Percentiles rank a stretch among this genome's conserved stretches.
phyloP scores from a whole-genome alignment of 2,888 invertebrate genomes.

The Rhopalosiphum nymphaeae region DNA sequence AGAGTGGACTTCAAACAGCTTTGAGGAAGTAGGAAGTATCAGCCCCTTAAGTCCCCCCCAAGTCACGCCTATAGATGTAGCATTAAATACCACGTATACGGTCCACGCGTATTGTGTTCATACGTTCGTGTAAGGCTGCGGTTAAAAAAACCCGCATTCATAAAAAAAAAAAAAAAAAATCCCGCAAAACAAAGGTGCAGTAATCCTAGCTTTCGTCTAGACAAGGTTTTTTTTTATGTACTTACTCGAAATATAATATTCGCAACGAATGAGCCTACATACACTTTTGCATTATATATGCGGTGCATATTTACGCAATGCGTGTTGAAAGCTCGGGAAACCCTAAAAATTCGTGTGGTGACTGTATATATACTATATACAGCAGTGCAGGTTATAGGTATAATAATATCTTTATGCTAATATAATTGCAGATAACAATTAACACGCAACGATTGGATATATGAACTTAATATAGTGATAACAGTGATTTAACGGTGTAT shows the following conservation, averaged over 20 bases:
- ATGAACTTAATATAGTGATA: not conserved
- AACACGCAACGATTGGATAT: not conserved
- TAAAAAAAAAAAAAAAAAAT: not conserved
- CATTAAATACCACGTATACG: not conserved
- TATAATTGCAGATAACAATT: not conserved
- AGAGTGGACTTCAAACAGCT: not conserved
- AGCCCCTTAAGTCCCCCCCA: no score
- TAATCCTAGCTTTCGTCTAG: constrained; percentile 25
- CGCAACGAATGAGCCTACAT: not conserved
- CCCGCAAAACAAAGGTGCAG: not conserved
- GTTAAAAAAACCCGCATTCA: not conserved
- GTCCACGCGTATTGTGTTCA: not conserved
- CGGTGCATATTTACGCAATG: not conserved
- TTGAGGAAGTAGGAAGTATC: not conserved
- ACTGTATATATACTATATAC: not conserved
- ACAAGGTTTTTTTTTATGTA: constrained; percentile 6
- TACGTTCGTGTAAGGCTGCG: not conserved
- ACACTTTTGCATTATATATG: not conserved
- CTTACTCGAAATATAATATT: not conserved
- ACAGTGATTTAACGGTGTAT: not conserved
- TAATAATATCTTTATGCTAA: not conserved
- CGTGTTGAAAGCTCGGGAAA: constrained; percentile 5
- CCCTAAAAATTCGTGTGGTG: not conserved
- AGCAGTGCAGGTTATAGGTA: not conserved
- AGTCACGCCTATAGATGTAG: not conserved